phyloP scores from a whole-genome alignment of 1,140 invertebrate species.

The Atta texana region DNA sequence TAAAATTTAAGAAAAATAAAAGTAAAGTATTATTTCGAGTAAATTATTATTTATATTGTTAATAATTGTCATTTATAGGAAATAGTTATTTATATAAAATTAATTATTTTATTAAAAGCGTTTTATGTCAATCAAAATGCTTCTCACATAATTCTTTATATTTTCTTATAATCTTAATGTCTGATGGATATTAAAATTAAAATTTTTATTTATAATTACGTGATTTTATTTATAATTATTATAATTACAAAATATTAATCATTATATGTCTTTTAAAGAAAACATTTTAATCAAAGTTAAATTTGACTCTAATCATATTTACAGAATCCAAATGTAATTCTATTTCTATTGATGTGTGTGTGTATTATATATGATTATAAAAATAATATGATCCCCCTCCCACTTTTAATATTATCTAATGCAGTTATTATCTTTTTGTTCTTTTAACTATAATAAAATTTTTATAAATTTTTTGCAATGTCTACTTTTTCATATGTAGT shows the following conservation, averaged over 20 bases:
- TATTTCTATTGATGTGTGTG: too few relatives aligned
- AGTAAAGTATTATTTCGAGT: not conserved
- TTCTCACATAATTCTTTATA: too few relatives aligned
- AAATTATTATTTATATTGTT: not conserved
- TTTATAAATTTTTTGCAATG: not conserved
- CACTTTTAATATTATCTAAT: not conserved
- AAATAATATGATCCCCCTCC: too few relatives aligned
- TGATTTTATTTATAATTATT: not conserved
- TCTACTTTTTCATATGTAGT: not conserved
- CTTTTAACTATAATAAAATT: not conserved
- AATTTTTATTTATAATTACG: not conserved
- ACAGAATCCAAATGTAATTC: not conserved
- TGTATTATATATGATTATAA: too few relatives aligned
- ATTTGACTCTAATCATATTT: not conserved
- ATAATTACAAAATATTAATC: not conserved
- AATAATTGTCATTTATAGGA: not conserved
- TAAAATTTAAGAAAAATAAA: not conserved
- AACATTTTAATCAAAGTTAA: not conserved
- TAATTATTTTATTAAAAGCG: not conserved
- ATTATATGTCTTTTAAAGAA: not conserved
- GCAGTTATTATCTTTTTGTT: not conserved
- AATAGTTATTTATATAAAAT: not conserved
- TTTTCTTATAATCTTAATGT: not conserved
- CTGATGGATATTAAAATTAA: not conserved
- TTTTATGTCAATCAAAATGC: too few relatives aligned